Evolutionary conservation across 2,888 invertebrate species (phyloP).

Genomic region (Caenorhabditis uteleia): DNA sequence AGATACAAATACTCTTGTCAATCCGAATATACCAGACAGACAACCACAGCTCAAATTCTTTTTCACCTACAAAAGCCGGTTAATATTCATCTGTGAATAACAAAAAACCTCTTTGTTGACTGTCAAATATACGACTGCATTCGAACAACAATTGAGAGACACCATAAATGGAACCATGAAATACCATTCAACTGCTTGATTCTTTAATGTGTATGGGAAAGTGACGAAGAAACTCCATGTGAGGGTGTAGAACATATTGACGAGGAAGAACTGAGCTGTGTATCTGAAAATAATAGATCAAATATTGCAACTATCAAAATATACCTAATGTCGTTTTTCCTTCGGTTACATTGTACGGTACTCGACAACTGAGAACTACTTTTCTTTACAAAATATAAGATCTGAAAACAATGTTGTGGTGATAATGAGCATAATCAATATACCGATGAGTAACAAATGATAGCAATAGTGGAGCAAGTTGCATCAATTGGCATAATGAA

Average conservation of each 20-base stretch:
- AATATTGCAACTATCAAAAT: no score
- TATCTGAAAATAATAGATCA: no score
- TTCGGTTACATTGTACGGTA: slow-evolving; percentile 2
- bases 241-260: slow-evolving; percentile 27
- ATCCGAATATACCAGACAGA: no score
- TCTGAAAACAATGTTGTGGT: no score
- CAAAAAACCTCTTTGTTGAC: no score
- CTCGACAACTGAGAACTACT: no score
- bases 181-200: slow-evolving; percentile 30
- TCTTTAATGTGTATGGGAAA: slow-evolving; percentile 27
- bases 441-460: slow-evolving; percentile 34
- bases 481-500: slow-evolving; percentile 46
- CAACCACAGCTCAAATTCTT: no score
- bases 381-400: no score
- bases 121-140: slow-evolving; percentile 45
- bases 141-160: slow-evolving; percentile 38
- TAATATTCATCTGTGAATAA: no score
- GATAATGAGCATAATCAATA: no score
- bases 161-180: slow-evolving; percentile 32
- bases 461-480: slow-evolving; percentile 22
- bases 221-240: slow-evolving; percentile 26
- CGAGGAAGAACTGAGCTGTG: slow-evolving; percentile 28
- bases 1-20: no score
- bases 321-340: slow-evolving; percentile 17
- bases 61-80: no score